Evolutionary conservation across 1,140 invertebrate species (phyloP), one percentile per base, ranked within the genome.

Genomic region (Apis laboriosa): DNA sequence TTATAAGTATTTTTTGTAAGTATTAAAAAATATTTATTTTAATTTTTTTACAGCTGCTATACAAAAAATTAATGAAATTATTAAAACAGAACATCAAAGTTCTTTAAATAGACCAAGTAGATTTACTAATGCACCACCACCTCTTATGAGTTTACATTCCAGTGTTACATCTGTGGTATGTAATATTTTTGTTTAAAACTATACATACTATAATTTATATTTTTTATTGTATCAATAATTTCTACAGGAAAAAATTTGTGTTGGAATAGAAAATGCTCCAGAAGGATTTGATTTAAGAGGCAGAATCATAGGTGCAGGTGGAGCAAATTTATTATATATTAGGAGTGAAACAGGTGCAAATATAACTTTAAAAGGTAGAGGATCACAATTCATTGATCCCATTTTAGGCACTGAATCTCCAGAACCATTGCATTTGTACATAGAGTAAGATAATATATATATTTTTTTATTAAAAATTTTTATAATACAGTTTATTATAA

Each of bases 351-450:
- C 97, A 43, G 97, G 97, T 80, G 96, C 96, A 9, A 96, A 95
- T 84, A 96, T 97, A 24, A 96, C 96, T 2, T 93, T 97, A 71
- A 95, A 97, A 90, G 97, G 96, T 68, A 95, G 95, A 88, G 96
- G 96, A 34, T 97, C 96, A 3, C 96, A 96, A 74, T 96, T 95
- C 90, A 88, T 96, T 24, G 96, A 97, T 89, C 93, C 95, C 34
- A 91, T 91, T 74, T 92, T 95, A 79, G 96, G 95, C 58, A 91
- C 94, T 84, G 97, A 98, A 92, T 96, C 96, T 86, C 95, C 96
- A 84, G 97, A 98, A 91, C 97, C 97, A n/a, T 94, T 98, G 90
- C 97, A 97, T 93, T 94, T 98, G 80, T 96, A 96, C 89, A 94
- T 97, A 85, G 96, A 97, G 95, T 96, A 93, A 95, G 68, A 64